Conservation (phyloP, 2,113 vertebrate species). For the Zapornia atra region DNA sequence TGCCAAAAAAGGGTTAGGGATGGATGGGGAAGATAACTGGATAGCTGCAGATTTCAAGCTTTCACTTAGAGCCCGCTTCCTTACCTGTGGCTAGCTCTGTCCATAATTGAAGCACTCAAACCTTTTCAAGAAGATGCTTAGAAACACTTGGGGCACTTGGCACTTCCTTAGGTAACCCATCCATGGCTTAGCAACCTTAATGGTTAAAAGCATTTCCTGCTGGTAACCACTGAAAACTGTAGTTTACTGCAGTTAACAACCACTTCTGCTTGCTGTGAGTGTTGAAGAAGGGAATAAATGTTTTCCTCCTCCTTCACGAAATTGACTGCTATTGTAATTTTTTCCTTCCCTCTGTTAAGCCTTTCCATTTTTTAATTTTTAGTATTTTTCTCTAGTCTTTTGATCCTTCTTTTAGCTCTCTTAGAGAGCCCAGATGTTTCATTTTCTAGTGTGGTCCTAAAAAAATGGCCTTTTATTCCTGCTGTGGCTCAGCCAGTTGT, state of each 20-base stretch:
- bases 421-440: neutral
- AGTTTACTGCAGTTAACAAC: neutral
- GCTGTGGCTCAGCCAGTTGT: neutral
- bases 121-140: neutral
- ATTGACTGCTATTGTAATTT: neutral
- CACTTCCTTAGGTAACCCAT: neutral
- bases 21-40: neutral
- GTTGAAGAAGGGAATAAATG: neutral
- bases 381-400: neutral
- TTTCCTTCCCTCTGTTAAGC: neutral
- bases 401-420: neutral
- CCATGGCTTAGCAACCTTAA: neutral
- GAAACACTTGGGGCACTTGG: neutral
- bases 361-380: neutral
- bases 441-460: neutral
- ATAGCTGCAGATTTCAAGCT: neutral
- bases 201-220: slow-evolving; percentile 26
- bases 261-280: neutral
- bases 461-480: neutral
- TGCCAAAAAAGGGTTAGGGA: neutral
- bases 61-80: neutral
- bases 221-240: neutral
- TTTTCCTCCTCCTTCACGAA: neutral
- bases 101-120: neutral
- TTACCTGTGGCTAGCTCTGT: neutral